Conservation (phyloP, 2,797 vertebrate genomes). For the Lateolabrax maculatus region DNA sequence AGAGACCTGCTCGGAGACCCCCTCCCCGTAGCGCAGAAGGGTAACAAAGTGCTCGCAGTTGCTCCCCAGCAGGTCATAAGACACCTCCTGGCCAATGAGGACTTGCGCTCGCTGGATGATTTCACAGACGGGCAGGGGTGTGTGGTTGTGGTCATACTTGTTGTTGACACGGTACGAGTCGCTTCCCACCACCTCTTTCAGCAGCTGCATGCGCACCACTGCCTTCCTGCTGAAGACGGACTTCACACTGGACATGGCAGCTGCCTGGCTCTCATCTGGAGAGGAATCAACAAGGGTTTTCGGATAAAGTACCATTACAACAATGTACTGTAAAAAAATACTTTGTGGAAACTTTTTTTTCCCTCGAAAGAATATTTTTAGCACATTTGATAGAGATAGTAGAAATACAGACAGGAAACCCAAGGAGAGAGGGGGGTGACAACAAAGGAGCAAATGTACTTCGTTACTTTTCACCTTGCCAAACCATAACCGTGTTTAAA, state of each 20-base stretch:
- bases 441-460: background rate
- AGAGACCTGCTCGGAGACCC: constrained; percentile 91
- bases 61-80: constrained; percentile 90
- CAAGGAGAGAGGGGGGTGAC: background rate
- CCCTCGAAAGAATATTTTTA: background rate
- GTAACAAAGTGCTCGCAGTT: constrained; percentile 99
- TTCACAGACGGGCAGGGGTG: constrained; percentile 87
- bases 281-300: background rate
- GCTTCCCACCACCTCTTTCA: constrained; percentile 92
- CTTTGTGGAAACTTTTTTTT: background rate
- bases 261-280: constrained; percentile 86
- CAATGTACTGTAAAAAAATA: background rate
- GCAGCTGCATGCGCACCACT: constrained; percentile 93
- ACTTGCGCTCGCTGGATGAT: constrained; percentile 89
- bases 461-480: background rate
- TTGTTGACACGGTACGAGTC: constrained; percentile 92
- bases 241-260: constrained; percentile 88
- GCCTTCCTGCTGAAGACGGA: constrained; percentile 93
- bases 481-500: background rate
- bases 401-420: background rate
- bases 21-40: constrained; percentile 92
- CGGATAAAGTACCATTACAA: background rate
- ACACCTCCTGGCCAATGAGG: constrained; percentile 90
- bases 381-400: background rate
- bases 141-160: constrained; percentile 90